Evolutionary conservation across 2,113 vertebrate species (phyloP).

Genomic region (Chaetura pelagica): DNA sequence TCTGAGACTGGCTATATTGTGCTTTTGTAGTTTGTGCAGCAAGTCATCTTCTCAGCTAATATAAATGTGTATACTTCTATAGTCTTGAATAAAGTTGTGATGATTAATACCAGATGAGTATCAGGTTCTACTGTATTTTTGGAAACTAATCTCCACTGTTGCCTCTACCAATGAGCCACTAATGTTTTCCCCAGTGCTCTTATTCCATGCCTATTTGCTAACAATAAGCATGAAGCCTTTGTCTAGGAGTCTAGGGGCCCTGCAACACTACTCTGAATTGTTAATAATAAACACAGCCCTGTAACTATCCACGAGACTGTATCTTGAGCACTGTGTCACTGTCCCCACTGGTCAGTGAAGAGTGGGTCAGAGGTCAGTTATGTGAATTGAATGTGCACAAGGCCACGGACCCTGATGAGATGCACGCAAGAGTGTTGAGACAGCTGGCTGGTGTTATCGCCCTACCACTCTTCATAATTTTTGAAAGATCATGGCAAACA

Average conservation of each 20-base stretch:
- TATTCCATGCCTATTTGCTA: not conserved
- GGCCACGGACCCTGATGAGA: too few species aligned
- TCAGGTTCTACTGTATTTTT: not conserved
- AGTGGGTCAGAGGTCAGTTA: too few species aligned
- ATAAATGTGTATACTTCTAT: not conserved
- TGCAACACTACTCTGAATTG: not conserved
- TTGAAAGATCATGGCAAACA: too few species aligned
- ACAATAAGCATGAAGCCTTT: not conserved
- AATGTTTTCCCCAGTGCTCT: not conserved
- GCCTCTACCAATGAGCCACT: not conserved
- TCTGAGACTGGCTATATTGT: not conserved
- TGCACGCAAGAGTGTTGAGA: too few species aligned
- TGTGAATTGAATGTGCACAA: too few species aligned
- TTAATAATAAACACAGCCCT: not conserved
- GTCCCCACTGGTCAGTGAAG: too few species aligned
- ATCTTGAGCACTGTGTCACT: not conserved
- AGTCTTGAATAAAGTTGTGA: not conserved
- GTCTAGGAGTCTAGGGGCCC: not conserved
- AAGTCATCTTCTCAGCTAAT: not conserved
- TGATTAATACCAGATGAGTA: not conserved
- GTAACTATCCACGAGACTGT: not conserved
- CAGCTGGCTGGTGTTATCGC: too few species aligned
- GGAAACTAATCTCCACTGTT: not conserved
- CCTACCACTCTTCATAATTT: too few species aligned
- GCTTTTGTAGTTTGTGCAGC: not conserved